phyloP scores from a whole-genome alignment of 2,888 invertebrate species.

The Thumatha senex region DNA sequence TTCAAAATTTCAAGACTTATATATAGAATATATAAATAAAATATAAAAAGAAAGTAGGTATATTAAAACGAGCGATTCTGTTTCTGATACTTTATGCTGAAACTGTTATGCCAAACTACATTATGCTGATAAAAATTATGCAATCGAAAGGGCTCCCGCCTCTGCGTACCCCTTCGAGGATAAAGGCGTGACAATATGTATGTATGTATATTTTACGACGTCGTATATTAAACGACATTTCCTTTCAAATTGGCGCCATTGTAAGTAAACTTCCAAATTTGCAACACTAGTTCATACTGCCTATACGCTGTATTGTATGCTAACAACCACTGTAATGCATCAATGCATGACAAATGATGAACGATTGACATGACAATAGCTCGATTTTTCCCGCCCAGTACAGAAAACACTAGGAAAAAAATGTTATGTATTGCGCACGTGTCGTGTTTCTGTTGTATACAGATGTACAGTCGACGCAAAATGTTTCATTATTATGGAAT shows the following conservation, averaged over 20 bases:
- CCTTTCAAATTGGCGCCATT: constrained; percentile 7
- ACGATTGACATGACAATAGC: constrained; percentile 41
- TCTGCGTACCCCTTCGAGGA: no score
- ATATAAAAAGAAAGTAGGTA: no score
- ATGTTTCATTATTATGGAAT: constrained; percentile 25
- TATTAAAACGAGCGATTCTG: no score
- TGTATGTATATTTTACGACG: no score
- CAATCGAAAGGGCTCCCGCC: no score
- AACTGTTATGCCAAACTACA: no score
- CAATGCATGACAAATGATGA: constrained; percentile 31
- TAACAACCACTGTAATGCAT: not conserved
- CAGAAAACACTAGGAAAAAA: constrained; percentile 34
- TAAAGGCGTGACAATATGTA: no score
- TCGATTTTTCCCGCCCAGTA: constrained; percentile 37
- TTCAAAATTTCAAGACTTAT: no score
- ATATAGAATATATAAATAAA: no score
- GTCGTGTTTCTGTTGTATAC: constrained; percentile 40
- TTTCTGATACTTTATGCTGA: no score
- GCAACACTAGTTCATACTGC: not conserved
- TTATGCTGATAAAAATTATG: no score
- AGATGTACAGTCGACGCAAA: constrained; percentile 36
- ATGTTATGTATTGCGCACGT: constrained; percentile 51
- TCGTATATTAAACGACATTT: not conserved
- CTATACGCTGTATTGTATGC: not conserved
- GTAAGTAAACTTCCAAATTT: not conserved